Evolutionary conservation across 92 coral and sea anemone species (phyloP).

Genomic region (Bergia sp.): DNA sequence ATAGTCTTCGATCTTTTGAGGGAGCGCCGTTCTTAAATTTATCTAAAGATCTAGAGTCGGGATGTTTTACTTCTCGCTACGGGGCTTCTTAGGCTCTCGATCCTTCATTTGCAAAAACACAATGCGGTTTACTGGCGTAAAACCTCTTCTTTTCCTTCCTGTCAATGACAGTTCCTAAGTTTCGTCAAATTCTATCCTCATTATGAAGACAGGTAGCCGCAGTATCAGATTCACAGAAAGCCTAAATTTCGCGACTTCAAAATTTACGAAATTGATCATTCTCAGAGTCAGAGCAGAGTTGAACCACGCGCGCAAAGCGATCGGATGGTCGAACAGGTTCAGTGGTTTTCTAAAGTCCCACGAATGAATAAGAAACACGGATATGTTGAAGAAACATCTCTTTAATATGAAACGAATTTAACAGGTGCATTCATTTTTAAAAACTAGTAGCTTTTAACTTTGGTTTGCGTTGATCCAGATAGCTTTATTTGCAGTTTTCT

Average conservation of each 20-base stretch:
- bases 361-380: conserved; percentile 21
- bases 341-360: conserved; percentile 42
- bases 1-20: conserved; percentile 9
- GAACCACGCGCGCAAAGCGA: conserved; percentile 37
- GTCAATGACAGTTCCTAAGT: conserved; percentile 47
- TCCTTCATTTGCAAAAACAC: conserved; percentile 47
- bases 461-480: neutral
- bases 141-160: conserved; percentile 47
- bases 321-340: conserved; percentile 29
- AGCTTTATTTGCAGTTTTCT: conserved; percentile 20
- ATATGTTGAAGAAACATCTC: conserved; percentile 26
- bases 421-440: conserved; percentile 26
- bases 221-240: conserved; percentile 9
- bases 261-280: neutral
- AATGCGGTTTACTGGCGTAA: conserved; percentile 41
- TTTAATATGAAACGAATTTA: conserved; percentile 22
- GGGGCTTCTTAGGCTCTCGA: neutral
- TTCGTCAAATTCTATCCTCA: conserved; percentile 36
- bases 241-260: conserved; percentile 1
- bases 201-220: conserved; percentile 37
- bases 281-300: conserved; percentile 7
- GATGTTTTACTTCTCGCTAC: conserved; percentile 13
- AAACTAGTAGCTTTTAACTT: conserved; percentile 9
- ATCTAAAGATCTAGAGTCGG: conserved; percentile 39
- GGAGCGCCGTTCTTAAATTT: conserved; percentile 23